These are phyloP conservation scores for Fulica atra DNA, from an alignment of 2,113 vertebrate species.

Conservation along the genomic window DNA sequence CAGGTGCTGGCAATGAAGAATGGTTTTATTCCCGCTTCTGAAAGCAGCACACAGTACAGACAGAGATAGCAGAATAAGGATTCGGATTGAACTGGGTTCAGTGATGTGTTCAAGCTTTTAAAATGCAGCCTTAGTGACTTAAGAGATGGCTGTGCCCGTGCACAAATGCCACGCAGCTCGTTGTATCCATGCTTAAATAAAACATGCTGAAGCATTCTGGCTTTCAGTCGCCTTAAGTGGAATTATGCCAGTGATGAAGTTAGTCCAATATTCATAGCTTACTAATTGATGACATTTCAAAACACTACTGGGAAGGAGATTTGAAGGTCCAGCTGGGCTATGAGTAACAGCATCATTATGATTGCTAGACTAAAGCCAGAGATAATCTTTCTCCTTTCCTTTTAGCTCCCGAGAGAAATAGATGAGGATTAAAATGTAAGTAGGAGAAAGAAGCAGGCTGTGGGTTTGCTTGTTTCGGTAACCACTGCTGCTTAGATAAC, in stretches of 20 bases:
- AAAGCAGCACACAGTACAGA: background rate
- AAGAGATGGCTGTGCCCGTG: background rate
- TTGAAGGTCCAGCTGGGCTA: background rate
- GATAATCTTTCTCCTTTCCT: background rate
- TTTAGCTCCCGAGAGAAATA: background rate
- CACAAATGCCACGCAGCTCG: background rate
- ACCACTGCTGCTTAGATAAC: background rate
- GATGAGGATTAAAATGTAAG: background rate
- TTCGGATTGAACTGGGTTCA: background rate
- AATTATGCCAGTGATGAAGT: background rate
- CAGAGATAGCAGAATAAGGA: background rate
- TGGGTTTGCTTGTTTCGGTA: background rate
- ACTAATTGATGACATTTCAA: background rate
- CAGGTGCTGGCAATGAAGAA: background rate
- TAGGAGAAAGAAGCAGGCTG: background rate
- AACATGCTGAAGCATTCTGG: background rate
- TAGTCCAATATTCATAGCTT: background rate
- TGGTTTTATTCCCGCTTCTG: background rate
- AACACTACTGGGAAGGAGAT: background rate
- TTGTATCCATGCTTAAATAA: background rate
- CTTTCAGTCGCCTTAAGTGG: background rate
- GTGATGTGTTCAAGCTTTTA: background rate
- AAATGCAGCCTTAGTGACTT: background rate
- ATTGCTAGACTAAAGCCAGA: background rate
- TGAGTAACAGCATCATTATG: background rate